These are phyloP conservation scores for Knipowitschia caucasica DNA, from an alignment of 2,797 vertebrate genomes.

Conservation along the genomic window DNA sequence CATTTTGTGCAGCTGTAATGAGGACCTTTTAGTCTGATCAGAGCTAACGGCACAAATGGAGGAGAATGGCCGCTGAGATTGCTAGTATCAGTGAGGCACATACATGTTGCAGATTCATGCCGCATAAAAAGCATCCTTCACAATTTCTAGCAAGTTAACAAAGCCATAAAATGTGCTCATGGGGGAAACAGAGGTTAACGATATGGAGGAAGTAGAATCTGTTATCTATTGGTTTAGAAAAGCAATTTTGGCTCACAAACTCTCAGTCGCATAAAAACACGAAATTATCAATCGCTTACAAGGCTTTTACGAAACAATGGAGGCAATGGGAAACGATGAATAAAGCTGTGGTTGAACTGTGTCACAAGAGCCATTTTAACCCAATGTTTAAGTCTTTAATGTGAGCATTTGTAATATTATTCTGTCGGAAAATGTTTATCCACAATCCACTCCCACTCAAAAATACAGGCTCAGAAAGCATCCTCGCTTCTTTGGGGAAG, in stretches of 20 bases:
- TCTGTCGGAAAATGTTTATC: too few relatives aligned
- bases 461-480: constrained; percentile 3
- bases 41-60: constrained; percentile 18
- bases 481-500: neutral
- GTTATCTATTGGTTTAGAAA: too few relatives aligned
- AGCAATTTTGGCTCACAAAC: too few relatives aligned
- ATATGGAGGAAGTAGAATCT: neutral
- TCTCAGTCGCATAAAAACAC: neutral
- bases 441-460: constrained; percentile 18
- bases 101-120: constrained; percentile 28
- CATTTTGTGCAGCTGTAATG: constrained; percentile 47
- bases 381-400: neutral
- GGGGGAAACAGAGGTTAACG: neutral
- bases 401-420: too few relatives aligned
- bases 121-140: neutral
- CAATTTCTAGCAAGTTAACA: neutral
- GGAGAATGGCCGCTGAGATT: constrained; percentile 36
- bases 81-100: constrained; percentile 40
- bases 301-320: neutral
- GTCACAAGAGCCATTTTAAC: neutral
- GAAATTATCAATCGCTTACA: neutral
- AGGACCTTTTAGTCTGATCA: constrained; percentile 41
- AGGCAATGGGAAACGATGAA: neutral
- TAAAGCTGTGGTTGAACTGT: neutral
- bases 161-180: neutral